Base-by-base conservation (phyloP, 2,888 invertebrate species). In the Nomada flava region DNA sequence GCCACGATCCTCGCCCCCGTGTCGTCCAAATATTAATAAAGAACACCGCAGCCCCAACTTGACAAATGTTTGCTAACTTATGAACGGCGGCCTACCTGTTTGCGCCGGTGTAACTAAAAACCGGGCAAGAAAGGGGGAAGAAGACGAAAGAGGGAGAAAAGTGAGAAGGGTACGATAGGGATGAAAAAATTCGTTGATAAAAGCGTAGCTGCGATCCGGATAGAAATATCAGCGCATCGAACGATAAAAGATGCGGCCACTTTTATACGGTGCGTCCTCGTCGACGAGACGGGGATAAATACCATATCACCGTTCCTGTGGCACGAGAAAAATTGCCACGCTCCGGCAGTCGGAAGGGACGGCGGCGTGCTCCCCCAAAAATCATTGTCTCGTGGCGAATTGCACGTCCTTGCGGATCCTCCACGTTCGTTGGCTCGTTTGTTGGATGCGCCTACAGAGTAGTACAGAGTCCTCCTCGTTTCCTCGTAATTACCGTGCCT, bases 401-500 rank as follows among this genome's bases (percentile, higher is more conserved):
- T 36, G 57, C 65, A 47, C 69, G 76, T 82, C 83, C 82, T 83
- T 77, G 73, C 64, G 78, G 68, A 71, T 73, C 75, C 65, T 72
- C 57, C 29, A 20, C 62, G 64, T 60, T 82, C 68, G 77, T 68
- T 72, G 75, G 57, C 69, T 72, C 75, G 74, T 78, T 79, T 60
- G 72, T 69, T 67, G 72, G 76, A 82, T 68, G 79, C 81, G 81
- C 70, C 85, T 73, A 79, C 75, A 60, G 20, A 20, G 20, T 20
- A 20, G 20, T 20, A 20, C 20, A 20, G 72, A 73, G 77, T 73
- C 76, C 81, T 82, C 73, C 77, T 82, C 79, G 83, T 77, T 86
- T 88, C 82, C 82, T 81, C 81, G 86, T 86, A 88, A 88, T 88
- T 88, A 88, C 81, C 88, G 86, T 88, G 84, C 72, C 81, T 85